Conservation (phyloP, 2,797 vertebrate genomes). For the Glyptemys insculpta region DNA sequence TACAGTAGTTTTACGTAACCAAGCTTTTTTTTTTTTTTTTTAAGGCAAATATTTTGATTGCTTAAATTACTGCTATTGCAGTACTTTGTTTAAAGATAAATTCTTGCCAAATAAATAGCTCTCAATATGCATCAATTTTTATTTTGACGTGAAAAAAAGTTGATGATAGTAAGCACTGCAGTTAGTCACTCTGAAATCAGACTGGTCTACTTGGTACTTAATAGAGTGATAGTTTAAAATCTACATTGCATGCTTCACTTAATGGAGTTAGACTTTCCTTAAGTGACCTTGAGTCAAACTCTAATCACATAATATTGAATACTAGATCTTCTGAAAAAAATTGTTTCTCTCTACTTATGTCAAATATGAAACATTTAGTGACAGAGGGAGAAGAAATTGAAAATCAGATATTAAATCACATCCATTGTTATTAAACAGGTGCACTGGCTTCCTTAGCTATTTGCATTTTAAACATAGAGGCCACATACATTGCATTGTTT, state of each 20-base stretch:
- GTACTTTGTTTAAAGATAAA: neutral
- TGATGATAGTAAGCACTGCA: neutral
- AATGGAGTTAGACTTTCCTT: neutral
- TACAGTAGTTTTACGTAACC: neutral
- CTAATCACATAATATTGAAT: neutral
- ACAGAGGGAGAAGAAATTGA: neutral
- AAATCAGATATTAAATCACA: neutral
- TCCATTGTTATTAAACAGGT: too few relatives aligned
- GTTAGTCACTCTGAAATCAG: neutral
- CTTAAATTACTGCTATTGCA: neutral
- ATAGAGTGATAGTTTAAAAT: neutral
- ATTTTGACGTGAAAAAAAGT: neutral
- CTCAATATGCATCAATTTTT: neutral
- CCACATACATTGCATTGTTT: too few relatives aligned
- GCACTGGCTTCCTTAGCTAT: neutral
- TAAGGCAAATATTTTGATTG: neutral
- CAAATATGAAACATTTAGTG: neutral
- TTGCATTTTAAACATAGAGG: neutral
- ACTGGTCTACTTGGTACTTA: neutral
- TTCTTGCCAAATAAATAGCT: neutral
- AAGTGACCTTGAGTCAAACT: neutral
- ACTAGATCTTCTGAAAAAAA: neutral
- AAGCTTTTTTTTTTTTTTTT: neutral
- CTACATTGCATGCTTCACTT: neutral
- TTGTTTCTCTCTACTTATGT: neutral